Base-by-base conservation (phyloP, 2,888 invertebrate species). In the Nomada ruficornis region DNA sequence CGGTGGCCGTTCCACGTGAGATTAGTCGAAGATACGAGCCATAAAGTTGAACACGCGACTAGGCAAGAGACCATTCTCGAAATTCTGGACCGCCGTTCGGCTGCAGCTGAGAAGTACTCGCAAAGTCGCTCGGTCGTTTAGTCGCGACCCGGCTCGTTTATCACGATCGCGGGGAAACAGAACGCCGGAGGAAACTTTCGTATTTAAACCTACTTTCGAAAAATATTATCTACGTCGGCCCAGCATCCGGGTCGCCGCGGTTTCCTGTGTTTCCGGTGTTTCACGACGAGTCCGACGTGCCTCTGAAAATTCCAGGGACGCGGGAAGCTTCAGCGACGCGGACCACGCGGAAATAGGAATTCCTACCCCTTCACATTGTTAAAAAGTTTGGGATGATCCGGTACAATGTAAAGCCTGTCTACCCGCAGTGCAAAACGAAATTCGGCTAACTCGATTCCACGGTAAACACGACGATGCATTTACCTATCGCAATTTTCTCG, bases 21-120 rank as follows among this genome's bases (percentile, higher is more conserved):
- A 88, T 88, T 88, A 84, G 79, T 79, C 64, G 60, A 63, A 77
- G 84, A 85, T 81, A 83, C 84, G 81, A 77, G 74, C 81, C 78
- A 77, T 87, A 86, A 88, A 84, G 71, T 84, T 36, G 74, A 67
- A 78, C 80, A 50, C 83, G 71, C 80, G 83, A 85, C 82, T 36
- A 57, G 36, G 64, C 57, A 63, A 70, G 71, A 83, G 63, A 80
- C 62, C 68, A 65, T 55, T 55, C 65, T 42, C 71, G 44, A 54
- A 78, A 82, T 72, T 67, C 70, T 23, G 47, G 18, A 9, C 20
- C 42, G 52, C 11, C 60, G 44, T 64, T 20, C 64, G 23, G 23
- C n/a, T 11, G 18, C 52, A 2, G 5, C 36, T 52, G 55, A 57
- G 50, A 72, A 68, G 59, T 80, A 62, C 50, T 55, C 62, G 71